Evolutionary conservation across 2,888 invertebrate genomes (phyloP).

Genomic region (Chaitophorus viminalis): DNA sequence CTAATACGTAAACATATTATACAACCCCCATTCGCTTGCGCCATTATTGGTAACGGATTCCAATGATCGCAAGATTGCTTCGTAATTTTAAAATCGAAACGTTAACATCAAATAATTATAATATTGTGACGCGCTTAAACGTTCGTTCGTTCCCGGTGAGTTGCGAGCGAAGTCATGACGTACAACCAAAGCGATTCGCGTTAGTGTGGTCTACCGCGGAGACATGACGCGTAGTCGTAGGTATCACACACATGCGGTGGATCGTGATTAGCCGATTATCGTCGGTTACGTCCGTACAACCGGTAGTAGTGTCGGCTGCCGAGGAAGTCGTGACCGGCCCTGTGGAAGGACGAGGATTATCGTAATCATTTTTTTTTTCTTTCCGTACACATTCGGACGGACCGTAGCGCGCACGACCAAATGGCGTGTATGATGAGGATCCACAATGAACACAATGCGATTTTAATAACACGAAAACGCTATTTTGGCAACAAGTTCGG

Average conservation of each 20-base stretch:
- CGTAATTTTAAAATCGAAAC: no score
- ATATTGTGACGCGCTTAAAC: background rate
- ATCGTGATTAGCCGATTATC: constrained; percentile 38
- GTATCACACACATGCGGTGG: constrained; percentile 8
- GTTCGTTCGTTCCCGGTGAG: background rate
- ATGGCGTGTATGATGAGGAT: background rate
- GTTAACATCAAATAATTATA: no score
- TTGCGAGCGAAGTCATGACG: background rate
- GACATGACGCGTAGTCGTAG: background rate
- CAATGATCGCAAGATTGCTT: no score
- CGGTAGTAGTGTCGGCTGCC: background rate
- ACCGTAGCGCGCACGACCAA: background rate
- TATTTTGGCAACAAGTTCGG: background rate
- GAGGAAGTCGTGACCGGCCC: constrained; percentile 44
- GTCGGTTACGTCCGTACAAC: constrained; percentile 7
- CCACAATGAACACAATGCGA: background rate
- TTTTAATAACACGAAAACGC: constrained; percentile 24
- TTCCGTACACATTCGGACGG: background rate
- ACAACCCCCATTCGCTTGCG: no score
- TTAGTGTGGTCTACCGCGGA: background rate
- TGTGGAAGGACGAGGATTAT: constrained; percentile 22
- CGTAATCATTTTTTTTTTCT: background rate
- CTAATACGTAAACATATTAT: no score
- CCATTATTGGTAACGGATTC: no score
- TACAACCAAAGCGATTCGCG: background rate